Base-by-base conservation (phyloP, 1,140 invertebrate species). In the Hirudo medicinalis region DNA sequence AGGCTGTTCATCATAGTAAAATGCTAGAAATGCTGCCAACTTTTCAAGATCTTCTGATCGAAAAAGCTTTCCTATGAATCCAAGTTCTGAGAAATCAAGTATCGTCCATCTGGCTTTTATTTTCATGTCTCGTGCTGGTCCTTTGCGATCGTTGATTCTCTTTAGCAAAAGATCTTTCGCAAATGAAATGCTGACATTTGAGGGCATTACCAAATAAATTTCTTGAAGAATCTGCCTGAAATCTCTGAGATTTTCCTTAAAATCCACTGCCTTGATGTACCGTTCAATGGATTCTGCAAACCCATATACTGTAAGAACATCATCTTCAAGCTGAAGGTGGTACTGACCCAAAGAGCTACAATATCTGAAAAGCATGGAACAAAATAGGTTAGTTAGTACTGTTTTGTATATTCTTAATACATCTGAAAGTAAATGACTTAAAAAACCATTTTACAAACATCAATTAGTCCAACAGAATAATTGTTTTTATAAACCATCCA, bases 321-420 rank as follows among this genome's bases (percentile, higher is more conserved):
- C 81, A 74, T 82, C 81, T 60, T 82, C 80, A 11, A 82, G 70
- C 71, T 81, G 79, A 27, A 82, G 55, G 74, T 82, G 81, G 72
- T 78, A 81, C 15, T 72, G 68, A 2, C 78, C 78, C 19, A 80
- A 43, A 20, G 77, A 75, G 67, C 74, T 72, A 5, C 76, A 71
- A 67, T 80, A 80, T 67, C 75, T 73, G 74, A 80, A 79, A 36
- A 81, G 68, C 63, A 78, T 78, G 5, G 78, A 78, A 68, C 78
- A 82, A 72, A 81, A 80, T 54, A 78, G 32, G 15, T 79, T 72
- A 25, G 20, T 63, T 36, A 2, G 22, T 22, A 22, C 1, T 63
- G 57, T 25, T 13, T 63, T 22, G 32, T 36, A 36, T 2, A 63
- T 1, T 63, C 4, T 63, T 11, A 20, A 19, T 63, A 15, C 55